phyloP scores from a whole-genome alignment of 1,140 invertebrate species.

The Pogonus chalceus region DNA sequence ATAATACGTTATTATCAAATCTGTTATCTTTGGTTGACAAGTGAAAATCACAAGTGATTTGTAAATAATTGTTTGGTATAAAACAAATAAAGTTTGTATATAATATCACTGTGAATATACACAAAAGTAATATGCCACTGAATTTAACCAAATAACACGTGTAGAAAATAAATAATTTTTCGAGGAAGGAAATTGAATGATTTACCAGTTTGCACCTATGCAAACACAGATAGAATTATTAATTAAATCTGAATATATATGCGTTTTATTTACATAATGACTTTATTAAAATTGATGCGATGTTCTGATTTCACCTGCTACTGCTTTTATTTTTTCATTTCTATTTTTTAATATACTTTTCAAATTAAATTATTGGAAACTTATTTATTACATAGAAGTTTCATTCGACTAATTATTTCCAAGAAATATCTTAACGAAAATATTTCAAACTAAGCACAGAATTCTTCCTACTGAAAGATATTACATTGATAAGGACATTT shows the following conservation, averaged over 20 bases:
- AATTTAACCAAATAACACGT: constrained; percentile 8
- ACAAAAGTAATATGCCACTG: not conserved
- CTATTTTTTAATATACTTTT: constrained; percentile 6
- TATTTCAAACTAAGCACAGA: too few relatives aligned
- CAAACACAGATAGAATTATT: constrained; percentile 8
- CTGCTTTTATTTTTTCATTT: not conserved
- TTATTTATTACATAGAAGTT: constrained; percentile 1
- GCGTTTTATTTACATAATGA: not conserved
- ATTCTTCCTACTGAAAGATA: too few relatives aligned
- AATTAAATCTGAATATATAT: constrained; percentile 11
- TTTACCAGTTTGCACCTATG: constrained; percentile 12
- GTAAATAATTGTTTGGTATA: constrained; percentile 21
- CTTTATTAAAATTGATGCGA: constrained; percentile 8
- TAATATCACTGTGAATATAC: not conserved
- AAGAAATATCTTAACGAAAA: too few relatives aligned
- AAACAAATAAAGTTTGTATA: constrained; percentile 17
- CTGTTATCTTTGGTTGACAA: constrained; percentile 8
- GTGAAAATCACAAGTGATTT: constrained; percentile 19
- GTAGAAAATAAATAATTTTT: constrained; percentile 11
- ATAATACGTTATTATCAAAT: too few relatives aligned
- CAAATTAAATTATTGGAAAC: constrained; percentile 6
- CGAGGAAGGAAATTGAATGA: constrained; percentile 1
- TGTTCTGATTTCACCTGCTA: constrained; percentile 4
- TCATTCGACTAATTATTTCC: too few relatives aligned
- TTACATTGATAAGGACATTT: too few relatives aligned